These are phyloP conservation scores for Pseudoips prasinana DNA, from an alignment of 2,888 invertebrate species.

Conservation along the genomic window DNA sequence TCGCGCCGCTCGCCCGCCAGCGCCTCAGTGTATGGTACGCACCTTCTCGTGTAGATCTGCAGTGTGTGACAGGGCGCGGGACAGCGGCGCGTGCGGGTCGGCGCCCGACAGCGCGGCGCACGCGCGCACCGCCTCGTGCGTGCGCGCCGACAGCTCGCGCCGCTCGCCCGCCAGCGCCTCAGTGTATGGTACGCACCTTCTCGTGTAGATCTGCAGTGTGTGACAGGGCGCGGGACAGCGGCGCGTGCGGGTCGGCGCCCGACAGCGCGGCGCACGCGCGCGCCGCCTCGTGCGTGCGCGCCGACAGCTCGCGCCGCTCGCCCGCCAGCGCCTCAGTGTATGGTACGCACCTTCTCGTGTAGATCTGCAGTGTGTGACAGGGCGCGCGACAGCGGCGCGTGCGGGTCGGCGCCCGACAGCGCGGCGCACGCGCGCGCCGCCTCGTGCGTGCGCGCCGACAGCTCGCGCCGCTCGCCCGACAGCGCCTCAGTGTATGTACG, in stretches of 20 bases:
- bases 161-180: conserved; percentile 90
- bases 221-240: neutral
- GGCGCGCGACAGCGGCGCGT: conserved; percentile 91
- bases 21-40: no score
- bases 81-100: no score
- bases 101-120: no score
- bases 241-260: conserved; percentile 88
- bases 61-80: conserved; percentile 89
- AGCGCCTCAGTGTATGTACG: conserved; percentile 88
- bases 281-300: neutral
- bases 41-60: conserved; percentile 93
- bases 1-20: no score
- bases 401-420: no score
- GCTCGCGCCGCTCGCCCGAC: conserved; percentile 93
- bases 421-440: no score
- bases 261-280: conserved; percentile 39
- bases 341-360: conserved; percentile 85
- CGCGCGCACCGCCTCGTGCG: no score
- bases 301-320: no score
- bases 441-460: no score
- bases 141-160: conserved; percentile 89
- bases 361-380: conserved; percentile 84
- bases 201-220: conserved; percentile 85
- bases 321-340: conserved; percentile 87
- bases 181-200: conserved; percentile 84